Conservation (phyloP, 1,140 invertebrate species). For the Zaprionus ornatus region DNA sequence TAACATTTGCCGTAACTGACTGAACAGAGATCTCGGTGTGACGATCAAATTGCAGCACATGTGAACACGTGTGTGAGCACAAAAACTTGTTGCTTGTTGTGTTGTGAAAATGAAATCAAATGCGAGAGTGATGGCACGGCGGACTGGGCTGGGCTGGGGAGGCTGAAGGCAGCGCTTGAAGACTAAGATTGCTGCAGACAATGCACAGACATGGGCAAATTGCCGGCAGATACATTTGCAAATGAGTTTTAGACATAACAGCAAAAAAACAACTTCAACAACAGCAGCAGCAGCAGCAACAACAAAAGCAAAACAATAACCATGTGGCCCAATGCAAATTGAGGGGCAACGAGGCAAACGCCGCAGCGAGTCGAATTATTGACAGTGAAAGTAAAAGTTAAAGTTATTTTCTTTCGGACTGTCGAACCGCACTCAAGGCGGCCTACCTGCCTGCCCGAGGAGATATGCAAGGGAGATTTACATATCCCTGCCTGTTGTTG, state of each 20-base stretch:
- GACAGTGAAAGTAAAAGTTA: constrained; percentile 80
- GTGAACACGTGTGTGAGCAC: constrained; percentile 62
- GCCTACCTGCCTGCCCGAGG: constrained; percentile 3
- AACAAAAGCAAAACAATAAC: constrained; percentile 43
- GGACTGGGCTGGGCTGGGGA: background rate
- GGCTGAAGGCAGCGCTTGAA: constrained; percentile 11
- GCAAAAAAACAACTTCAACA: constrained; percentile 11
- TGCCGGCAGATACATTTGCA: constrained; percentile 77
- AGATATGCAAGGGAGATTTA: constrained; percentile 37
- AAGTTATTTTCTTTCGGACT: constrained; percentile 70
- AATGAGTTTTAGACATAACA: constrained; percentile 65
- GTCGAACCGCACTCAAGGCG: constrained; percentile 53
- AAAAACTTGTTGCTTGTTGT: constrained; percentile 20
- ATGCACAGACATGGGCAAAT: constrained; percentile 62
- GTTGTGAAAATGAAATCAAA: constrained; percentile 79
- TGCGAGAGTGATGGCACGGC: constrained; percentile 42
- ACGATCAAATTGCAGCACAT: constrained; percentile 78
- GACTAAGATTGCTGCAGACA: constrained; percentile 43
- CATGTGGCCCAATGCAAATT: constrained; percentile 64
- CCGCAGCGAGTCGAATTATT: constrained; percentile 70
- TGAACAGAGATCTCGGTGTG: constrained; percentile 61
- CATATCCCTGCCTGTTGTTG: constrained; percentile 15
- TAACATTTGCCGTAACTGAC: constrained; percentile 56
- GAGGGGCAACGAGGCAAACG: constrained; percentile 48
- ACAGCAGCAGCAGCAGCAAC: constrained; percentile 24